Evolutionary conservation across 1,140 invertebrate genomes (phyloP).

Genomic region (Latrodectus geometricus): DNA sequence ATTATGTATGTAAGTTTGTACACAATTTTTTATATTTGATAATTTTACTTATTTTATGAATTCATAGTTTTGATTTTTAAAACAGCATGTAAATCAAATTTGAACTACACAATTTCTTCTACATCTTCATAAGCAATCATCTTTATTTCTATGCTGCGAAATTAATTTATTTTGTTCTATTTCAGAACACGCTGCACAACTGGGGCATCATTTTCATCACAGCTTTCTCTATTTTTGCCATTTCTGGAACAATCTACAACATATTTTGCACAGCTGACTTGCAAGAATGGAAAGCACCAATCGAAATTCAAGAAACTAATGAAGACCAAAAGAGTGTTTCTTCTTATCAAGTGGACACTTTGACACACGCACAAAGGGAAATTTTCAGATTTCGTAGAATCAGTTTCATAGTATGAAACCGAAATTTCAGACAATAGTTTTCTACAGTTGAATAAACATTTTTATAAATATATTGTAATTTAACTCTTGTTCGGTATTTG

Average conservation of each 20-base stretch:
- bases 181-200: constrained; percentile 65
- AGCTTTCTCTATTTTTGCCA: constrained; percentile 66
- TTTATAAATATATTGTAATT: too few relatives aligned
- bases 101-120: neutral
- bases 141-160: neutral
- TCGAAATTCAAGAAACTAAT: neutral
- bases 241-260: constrained; percentile 82
- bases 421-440: too few relatives aligned
- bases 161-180: neutral
- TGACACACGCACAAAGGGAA: neutral
- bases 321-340: neutral
- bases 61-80: neutral
- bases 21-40: too few relatives aligned
- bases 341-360: neutral
- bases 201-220: constrained; percentile 67
- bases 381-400: neutral
- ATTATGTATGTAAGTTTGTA: too few relatives aligned
- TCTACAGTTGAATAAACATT: too few relatives aligned
- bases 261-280: constrained; percentile 84
- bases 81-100: neutral
- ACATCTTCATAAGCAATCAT: neutral
- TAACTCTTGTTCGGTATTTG: too few relatives aligned
- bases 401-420: neutral
- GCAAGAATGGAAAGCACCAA: constrained; percentile 76
- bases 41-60: neutral